Conservation (phyloP, 2,797 vertebrate species). For the Crocodylus rhombifer region DNA sequence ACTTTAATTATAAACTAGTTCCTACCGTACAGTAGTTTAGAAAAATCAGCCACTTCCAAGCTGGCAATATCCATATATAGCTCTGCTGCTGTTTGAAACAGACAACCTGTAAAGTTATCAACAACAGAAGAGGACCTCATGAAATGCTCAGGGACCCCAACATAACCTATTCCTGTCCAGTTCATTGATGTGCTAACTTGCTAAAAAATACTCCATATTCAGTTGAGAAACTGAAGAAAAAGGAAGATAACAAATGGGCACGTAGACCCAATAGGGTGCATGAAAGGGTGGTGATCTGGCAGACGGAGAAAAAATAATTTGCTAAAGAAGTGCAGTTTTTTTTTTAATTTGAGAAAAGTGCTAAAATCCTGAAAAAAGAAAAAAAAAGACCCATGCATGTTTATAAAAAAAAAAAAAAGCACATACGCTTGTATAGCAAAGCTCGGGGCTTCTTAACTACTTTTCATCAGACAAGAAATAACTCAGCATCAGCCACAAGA, state of each 20-base stretch:
- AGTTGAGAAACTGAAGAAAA: conserved; percentile 39
- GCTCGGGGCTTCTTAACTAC: neutral
- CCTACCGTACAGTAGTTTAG: conserved; percentile 72
- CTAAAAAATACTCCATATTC: conserved; percentile 54
- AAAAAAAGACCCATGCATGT: neutral
- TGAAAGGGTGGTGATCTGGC: neutral
- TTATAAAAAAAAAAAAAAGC: neutral
- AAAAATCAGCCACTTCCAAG: conserved; percentile 72
- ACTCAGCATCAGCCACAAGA: neutral
- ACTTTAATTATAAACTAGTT: conserved; percentile 74
- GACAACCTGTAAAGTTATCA: conserved; percentile 79
- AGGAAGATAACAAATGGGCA: conserved; percentile 3
- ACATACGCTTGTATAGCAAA: neutral
- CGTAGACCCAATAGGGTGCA: neutral
- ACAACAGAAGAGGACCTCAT: conserved; percentile 80
- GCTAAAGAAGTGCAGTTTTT: neutral
- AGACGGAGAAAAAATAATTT: conserved; percentile 19
- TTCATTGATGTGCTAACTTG: conserved; percentile 69
- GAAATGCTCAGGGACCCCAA: conserved; percentile 76
- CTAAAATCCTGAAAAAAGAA: neutral
- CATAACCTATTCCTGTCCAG: conserved; percentile 62
- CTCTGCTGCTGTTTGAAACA: conserved; percentile 76
- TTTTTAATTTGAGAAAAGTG: neutral
- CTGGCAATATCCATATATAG: conserved; percentile 69
- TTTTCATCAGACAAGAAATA: neutral